These are phyloP conservation scores for Thaumatotibia leucotreta DNA, from an alignment of 1,140 invertebrate species.

Conservation along the genomic window DNA sequence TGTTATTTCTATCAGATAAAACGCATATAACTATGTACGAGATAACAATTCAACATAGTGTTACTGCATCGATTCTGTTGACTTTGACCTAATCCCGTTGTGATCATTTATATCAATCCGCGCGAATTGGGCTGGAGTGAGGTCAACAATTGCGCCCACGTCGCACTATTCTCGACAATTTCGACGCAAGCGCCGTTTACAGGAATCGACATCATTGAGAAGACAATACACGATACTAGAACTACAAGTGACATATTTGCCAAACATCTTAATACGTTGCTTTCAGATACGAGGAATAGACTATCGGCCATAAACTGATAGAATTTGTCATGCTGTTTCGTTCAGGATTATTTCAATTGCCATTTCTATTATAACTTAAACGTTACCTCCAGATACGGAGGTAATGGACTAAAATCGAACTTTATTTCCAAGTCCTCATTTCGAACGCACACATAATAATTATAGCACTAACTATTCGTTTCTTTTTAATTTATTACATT, in stretches of 20 bases:
- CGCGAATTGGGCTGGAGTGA: conserved; percentile 1
- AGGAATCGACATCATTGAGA: not conserved
- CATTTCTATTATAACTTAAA: too few species aligned
- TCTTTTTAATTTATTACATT: not conserved
- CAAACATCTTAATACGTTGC: too few species aligned
- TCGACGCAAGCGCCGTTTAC: not conserved
- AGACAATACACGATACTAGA: not conserved
- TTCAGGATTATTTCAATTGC: too few species aligned
- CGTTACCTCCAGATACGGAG: too few species aligned
- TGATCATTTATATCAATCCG: conserved; percentile 3
- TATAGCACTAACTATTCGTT: not conserved
- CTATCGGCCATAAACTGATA: too few species aligned
- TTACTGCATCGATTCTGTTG: not conserved
- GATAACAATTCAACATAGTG: not conserved
- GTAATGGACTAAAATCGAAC: too few species aligned
- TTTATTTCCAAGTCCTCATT: too few species aligned
- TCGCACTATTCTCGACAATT: not conserved
- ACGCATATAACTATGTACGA: not conserved
- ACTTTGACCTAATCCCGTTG: conserved; percentile 9
- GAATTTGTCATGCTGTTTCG: too few species aligned
- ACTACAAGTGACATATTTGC: too few species aligned
- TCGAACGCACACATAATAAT: too few species aligned
- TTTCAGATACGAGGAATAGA: too few species aligned
- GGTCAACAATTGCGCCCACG: conserved; percentile 4
- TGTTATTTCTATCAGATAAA: too few species aligned